Conservation (phyloP, 2,113 vertebrate species). For the Aphyosemion australe region DNA sequence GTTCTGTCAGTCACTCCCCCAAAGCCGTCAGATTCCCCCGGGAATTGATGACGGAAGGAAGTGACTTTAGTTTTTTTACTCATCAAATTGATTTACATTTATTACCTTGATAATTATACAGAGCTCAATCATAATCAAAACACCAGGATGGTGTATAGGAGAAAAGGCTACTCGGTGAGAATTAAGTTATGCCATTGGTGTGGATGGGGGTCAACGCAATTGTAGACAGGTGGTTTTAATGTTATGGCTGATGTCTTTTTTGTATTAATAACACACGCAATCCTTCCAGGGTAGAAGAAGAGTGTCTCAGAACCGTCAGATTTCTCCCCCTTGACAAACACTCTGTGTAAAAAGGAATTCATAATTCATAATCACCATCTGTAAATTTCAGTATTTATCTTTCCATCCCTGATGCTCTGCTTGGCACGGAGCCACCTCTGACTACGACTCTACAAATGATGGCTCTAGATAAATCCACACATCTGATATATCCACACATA, state of each 20-base stretch:
- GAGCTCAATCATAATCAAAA: neutral
- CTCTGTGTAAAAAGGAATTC: slow-evolving; percentile 26
- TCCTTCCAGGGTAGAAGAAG: neutral
- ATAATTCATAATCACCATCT: slow-evolving; percentile 55
- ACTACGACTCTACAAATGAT: slow-evolving; percentile 21
- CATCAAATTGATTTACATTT: neutral
- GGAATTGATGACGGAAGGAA: slow-evolving; percentile 35
- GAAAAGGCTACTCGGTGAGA: neutral
- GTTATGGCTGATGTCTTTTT: neutral
- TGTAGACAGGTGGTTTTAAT: no score
- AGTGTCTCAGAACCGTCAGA: slow-evolving; percentile 31
- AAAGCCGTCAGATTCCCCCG: slow-evolving; percentile 21
- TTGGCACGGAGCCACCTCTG: neutral
- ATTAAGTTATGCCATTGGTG: neutral
- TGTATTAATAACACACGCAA: neutral
- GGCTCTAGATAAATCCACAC: neutral
- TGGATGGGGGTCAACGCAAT: no score
- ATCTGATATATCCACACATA: neutral
- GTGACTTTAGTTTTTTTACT: slow-evolving; percentile 3
- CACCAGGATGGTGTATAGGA: no score
- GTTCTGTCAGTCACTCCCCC: slow-evolving; percentile 27
- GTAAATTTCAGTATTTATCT: slow-evolving; percentile 29
- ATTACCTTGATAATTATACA: neutral
- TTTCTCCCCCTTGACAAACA: slow-evolving; percentile 2
- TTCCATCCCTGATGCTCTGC: slow-evolving; percentile 17